Evolutionary conservation across 2,797 vertebrate genomes (phyloP), one percentile per base, ranked within the genome.

Genomic region (Dendrocincla fuliginosa): DNA sequence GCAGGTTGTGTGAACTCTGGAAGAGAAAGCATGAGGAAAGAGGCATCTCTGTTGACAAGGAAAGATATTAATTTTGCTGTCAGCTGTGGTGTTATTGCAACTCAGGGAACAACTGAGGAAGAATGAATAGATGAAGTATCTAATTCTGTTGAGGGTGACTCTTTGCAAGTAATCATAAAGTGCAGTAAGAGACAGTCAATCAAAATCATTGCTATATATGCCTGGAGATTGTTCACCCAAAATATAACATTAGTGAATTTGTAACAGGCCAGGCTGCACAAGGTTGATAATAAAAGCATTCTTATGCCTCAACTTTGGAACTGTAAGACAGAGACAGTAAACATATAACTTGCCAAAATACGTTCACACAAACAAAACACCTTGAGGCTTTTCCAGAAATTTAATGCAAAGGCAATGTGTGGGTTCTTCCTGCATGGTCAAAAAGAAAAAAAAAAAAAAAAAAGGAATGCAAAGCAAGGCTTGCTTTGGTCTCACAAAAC

Each of bases 51-150:
- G 32, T 89, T 94, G 90, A 95, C 81, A 94, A 63, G 84, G 14
- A 84, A 95, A 90, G 60, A 93, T 74, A 95, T 50, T 94, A 94
- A 96, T 93, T 96, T 95, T 92, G 56, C 61, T 92, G 90, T 94
- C 96, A 93, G 37, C 16, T 87, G 30, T 56, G 22, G 44, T 77
- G 71, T 77, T 95, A 93, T 44, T 87, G 88, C 81, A 96, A 90
- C 20, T 87, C 60, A 33, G 88, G 67, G 86, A 94, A 89, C 75
- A 95, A 89, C 84, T 53, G 65, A 87, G 67, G 78, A 93, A 93
- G 67, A 87, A 90, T 46, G 84, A 95, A 41, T 39, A 87, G 86
- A 76, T 67, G 85, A 90, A 96, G 74, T 84, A 89, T 42, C 67
- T 93, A 94, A 94, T 93, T 87, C 74, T 76, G 63, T 13, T 70